Evolutionary conservation across 2,888 invertebrate species (phyloP).

Genomic region (Napeogenes sylphis): DNA sequence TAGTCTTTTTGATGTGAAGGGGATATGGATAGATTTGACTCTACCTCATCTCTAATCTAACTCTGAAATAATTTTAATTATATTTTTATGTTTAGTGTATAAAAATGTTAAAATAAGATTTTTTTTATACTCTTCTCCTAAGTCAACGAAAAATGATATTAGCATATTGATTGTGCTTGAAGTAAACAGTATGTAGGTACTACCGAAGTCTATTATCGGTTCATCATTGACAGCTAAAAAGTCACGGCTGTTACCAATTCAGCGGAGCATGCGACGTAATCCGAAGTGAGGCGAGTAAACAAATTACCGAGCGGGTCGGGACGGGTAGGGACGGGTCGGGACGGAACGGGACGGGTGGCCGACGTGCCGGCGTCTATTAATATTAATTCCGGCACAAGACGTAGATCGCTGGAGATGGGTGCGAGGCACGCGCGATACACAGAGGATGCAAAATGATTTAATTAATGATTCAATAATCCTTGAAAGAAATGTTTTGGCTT

Average conservation of each 20-base stretch:
- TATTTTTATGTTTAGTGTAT: too few relatives aligned
- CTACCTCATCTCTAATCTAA: too few relatives aligned
- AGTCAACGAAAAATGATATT: too few relatives aligned
- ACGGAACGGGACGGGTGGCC: conserved; percentile 50
- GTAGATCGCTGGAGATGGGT: conserved; percentile 67
- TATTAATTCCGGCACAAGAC: conserved; percentile 71
- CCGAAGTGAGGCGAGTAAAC: conserved; percentile 73
- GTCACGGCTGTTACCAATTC: conserved; percentile 71
- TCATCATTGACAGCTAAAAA: conserved; percentile 40
- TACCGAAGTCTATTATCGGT: conserved; percentile 12
- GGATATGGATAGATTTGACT: too few relatives aligned
- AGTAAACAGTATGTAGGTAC: background rate
- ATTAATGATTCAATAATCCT: conserved; percentile 41
- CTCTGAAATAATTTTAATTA: too few relatives aligned
- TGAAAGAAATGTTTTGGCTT: conserved; percentile 38
- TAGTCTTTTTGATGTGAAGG: too few relatives aligned
- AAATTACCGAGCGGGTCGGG: conserved; percentile 66
- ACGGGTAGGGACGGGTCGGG: conserved; percentile 55
- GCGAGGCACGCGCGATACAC: conserved; percentile 61
- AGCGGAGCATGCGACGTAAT: conserved; percentile 71
- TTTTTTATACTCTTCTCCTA: too few relatives aligned
- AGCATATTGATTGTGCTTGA: background rate
- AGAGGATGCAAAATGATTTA: conserved; percentile 38
- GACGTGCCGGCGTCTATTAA: conserved; percentile 65
- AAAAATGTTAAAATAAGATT: too few relatives aligned